These are phyloP conservation scores for Zaprionus africanus DNA, from an alignment of 1,140 invertebrate genomes.

Conservation along the genomic window DNA sequence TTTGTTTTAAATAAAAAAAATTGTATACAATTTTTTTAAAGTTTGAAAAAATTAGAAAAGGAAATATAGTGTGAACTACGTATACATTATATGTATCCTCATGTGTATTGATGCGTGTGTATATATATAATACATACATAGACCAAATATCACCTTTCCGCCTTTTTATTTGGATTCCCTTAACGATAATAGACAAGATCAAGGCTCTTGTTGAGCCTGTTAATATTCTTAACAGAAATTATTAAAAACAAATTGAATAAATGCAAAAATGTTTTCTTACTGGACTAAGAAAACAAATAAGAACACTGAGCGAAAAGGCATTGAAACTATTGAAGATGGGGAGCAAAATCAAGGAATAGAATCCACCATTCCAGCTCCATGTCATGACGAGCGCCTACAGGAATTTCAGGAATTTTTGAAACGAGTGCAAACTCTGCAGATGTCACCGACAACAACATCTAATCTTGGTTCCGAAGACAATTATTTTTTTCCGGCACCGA, in stretches of 20 bases:
- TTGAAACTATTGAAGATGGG: neutral
- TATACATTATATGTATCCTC: neutral
- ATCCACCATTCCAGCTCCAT: neutral
- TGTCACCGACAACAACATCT: slow-evolving; percentile 33
- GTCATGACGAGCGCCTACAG: slow-evolving; percentile 24
- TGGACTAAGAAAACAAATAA: slow-evolving; percentile 54
- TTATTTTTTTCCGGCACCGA: neutral
- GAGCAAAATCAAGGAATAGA: slow-evolving; percentile 3
- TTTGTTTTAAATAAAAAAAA: neutral
- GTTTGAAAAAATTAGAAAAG: neutral
- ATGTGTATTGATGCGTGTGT: neutral
- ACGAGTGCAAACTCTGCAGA: slow-evolving; percentile 65
- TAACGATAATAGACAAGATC: slow-evolving; percentile 45
- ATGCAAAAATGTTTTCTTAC: slow-evolving; percentile 62
- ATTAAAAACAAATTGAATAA: neutral
- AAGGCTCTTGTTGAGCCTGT: slow-evolving; percentile 49
- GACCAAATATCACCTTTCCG: slow-evolving; percentile 27
- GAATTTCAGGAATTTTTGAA: slow-evolving; percentile 72
- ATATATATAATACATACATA: neutral
- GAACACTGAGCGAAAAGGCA: neutral
- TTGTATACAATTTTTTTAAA: no score
- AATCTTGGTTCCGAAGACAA: neutral
- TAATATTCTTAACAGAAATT: neutral
- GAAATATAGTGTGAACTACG: neutral
- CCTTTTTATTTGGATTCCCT: slow-evolving; percentile 19